Conservation (phyloP, 2,888 invertebrate genomes). For the Halocaridina rubra region DNA sequence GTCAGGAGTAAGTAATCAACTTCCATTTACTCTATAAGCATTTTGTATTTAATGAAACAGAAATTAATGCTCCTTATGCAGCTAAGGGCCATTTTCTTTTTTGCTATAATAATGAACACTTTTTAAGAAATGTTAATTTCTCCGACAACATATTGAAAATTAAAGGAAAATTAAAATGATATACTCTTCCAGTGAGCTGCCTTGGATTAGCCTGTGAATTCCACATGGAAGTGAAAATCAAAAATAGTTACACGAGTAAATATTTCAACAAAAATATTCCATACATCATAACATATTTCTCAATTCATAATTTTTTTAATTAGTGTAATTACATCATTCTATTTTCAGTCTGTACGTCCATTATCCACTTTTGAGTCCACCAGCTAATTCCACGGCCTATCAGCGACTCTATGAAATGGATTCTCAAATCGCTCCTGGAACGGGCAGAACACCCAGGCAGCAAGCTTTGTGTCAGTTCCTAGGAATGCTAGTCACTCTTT, state of each 20-base stretch:
- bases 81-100: not conserved
- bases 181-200: not conserved
- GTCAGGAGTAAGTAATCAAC: conserved; percentile 68
- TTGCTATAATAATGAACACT: not conserved
- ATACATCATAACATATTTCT: not conserved
- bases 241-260: too few relatives aligned
- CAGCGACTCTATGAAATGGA: conserved; percentile 64
- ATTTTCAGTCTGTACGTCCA: conserved; percentile 69
- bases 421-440: conserved; percentile 69
- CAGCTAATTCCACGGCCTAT: conserved; percentile 66
- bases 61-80: too few relatives aligned
- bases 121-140: not conserved
- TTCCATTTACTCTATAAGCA: too few relatives aligned
- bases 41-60: too few relatives aligned
- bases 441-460: conserved; percentile 74
- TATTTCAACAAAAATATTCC: not conserved
- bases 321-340: too few relatives aligned
- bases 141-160: not conserved
- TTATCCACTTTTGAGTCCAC: conserved; percentile 75
- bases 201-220: too few relatives aligned
- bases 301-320: too few relatives aligned
- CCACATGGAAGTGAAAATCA: too few relatives aligned
- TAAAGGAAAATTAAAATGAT: not conserved
- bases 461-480: conserved; percentile 85
- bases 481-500: conserved; percentile 78